phyloP scores from a whole-genome alignment of 92 coral and sea anemone species.

The Porites divaricata region DNA sequence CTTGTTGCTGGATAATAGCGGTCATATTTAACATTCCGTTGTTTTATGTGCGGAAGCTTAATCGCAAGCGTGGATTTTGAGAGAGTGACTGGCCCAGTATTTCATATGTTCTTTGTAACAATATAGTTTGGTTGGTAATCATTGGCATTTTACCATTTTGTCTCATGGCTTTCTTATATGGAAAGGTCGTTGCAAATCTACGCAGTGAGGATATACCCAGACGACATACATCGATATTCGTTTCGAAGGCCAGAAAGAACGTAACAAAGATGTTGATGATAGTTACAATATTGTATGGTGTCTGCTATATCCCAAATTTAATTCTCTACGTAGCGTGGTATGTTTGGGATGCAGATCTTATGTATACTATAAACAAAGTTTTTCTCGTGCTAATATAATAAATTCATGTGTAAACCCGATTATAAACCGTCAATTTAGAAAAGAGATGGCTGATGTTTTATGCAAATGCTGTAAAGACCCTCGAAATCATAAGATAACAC shows the following conservation, averaged over 20 bases:
- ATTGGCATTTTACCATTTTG: slow-evolving; percentile 28
- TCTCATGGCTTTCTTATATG: slow-evolving; percentile 35
- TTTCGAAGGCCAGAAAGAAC: slow-evolving; percentile 24
- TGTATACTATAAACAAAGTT: slow-evolving; percentile 25
- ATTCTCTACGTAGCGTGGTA: slow-evolving; percentile 19
- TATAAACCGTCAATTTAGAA: slow-evolving; percentile 18
- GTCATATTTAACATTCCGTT: slow-evolving; percentile 35
- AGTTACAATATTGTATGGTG: slow-evolving; percentile 26
- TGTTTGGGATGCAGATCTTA: background rate
- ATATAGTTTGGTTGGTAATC: slow-evolving; percentile 26
- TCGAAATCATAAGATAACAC: background rate
- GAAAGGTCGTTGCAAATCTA: slow-evolving; percentile 3
- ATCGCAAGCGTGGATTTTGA: slow-evolving; percentile 20
- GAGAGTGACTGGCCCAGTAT: slow-evolving; percentile 27
- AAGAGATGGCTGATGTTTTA: background rate
- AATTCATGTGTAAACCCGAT: slow-evolving; percentile 39
- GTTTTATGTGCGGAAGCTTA: slow-evolving; percentile 8
- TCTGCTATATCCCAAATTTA: slow-evolving; percentile 44
- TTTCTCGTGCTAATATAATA: slow-evolving; percentile 16
- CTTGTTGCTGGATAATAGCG: slow-evolving; percentile 17
- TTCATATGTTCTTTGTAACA: background rate
- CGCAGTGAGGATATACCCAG: slow-evolving; percentile 7
- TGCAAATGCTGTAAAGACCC: background rate
- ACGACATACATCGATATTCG: background rate
- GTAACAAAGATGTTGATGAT: slow-evolving; percentile 38